Evolutionary conservation across 2,113 vertebrate species (phyloP).

Genomic region (Dunckerocampus dactyliophorus): DNA sequence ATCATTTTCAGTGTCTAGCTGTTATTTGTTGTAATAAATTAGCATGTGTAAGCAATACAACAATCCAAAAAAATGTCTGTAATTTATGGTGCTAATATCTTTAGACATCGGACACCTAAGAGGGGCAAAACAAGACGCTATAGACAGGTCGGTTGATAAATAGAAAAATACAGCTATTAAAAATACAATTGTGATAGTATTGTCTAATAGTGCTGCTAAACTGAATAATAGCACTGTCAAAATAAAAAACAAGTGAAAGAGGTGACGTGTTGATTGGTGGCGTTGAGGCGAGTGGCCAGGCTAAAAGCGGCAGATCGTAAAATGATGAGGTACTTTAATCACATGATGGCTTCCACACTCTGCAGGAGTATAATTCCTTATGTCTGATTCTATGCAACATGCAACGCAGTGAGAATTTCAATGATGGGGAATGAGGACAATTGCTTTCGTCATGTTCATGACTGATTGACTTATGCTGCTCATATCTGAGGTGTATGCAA

Average conservation of each 20-base stretch:
- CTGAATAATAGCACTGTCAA: constrained; percentile 36
- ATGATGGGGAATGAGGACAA: constrained; percentile 34
- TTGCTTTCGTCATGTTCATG: constrained; percentile 41
- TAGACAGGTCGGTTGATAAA: too few relatives aligned
- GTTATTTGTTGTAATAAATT: too few relatives aligned
- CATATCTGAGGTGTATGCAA: not conserved
- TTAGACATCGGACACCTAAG: not conserved
- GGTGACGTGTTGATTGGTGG: constrained; percentile 36
- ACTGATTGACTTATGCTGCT: not conserved
- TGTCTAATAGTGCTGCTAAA: constrained; percentile 25
- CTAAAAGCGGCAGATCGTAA: constrained; percentile 52
- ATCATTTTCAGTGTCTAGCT: too few relatives aligned
- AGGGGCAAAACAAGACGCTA: not conserved
- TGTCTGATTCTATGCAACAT: constrained; percentile 47
- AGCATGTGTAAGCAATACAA: too few relatives aligned
- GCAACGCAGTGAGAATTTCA: constrained; percentile 50
- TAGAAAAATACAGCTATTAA: too few relatives aligned
- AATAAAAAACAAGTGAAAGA: constrained; percentile 18
- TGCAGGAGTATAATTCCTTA: constrained; percentile 55
- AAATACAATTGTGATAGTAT: constrained; percentile 7
- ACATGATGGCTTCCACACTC: constrained; percentile 55
- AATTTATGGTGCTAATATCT: too few relatives aligned
- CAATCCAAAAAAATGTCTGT: too few relatives aligned
- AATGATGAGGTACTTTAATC: constrained; percentile 67
- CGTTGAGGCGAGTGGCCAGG: constrained; percentile 42